A percentile compares a stretch with the other conserved stretches of the same genome.
Conservation (phyloP, 2,888 invertebrate species). For the Helleia helle region DNA sequence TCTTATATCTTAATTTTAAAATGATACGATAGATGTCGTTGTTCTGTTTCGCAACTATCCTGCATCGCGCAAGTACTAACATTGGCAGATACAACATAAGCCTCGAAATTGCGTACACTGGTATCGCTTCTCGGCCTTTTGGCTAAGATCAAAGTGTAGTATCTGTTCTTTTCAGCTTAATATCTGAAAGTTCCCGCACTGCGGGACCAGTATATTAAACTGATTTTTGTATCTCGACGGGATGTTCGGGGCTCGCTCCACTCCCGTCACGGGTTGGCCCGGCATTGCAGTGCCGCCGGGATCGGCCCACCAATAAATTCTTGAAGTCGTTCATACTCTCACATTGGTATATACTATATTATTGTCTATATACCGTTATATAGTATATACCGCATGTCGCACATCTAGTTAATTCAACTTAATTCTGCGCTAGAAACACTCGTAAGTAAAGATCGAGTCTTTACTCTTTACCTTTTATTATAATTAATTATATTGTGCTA, state of each 20-base stretch:
- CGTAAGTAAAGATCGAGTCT: too few species aligned
- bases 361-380: too few species aligned
- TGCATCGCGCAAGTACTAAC: neutral
- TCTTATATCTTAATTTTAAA: too few species aligned
- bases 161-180: constrained; percentile 8
- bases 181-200: constrained; percentile 7
- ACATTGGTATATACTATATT: too few species aligned
- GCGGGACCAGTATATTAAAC: constrained; percentile 5
- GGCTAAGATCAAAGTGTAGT: constrained; percentile 7
- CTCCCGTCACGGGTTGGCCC: constrained; percentile 9
- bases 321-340: too few species aligned
- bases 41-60: neutral
- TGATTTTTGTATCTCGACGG: constrained; percentile 4
- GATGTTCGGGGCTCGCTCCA: constrained; percentile 8
- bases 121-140: constrained; percentile 6
- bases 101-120: neutral
- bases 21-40: neutral
- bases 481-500: too few species aligned
- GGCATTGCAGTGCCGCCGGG: constrained; percentile 9
- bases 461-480: too few species aligned
- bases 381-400: too few species aligned
- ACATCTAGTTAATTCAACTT: too few species aligned
- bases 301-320: constrained; percentile 4
- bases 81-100: neutral
- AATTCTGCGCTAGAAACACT: too few species aligned